A percentile compares a stretch with the other conserved stretches of the same genome.
Evolutionary conservation across 2,888 invertebrate species (phyloP).

Genomic region (Drosophila trichaetosa): DNA sequence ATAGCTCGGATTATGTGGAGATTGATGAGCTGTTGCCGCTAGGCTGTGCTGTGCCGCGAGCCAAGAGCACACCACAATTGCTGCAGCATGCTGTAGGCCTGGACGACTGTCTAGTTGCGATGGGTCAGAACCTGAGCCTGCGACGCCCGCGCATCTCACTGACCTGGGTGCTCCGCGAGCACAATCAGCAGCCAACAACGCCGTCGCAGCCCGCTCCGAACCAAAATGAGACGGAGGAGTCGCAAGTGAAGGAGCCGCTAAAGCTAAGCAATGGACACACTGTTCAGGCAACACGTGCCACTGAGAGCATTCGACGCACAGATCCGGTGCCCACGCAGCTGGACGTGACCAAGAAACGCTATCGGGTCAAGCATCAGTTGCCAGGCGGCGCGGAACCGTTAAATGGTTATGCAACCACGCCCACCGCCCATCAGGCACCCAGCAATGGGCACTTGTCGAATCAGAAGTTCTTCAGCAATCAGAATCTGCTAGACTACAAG

Average conservation of each 20-base stretch:
- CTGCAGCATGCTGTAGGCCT: slow-evolving; percentile 68
- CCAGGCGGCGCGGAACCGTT: slow-evolving; percentile 69
- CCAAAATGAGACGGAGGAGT: slow-evolving; percentile 86
- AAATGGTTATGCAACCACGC: slow-evolving; percentile 82
- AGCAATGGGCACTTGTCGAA: slow-evolving; percentile 75
- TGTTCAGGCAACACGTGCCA: background rate
- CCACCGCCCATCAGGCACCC: slow-evolving; percentile 80
- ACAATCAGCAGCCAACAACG: slow-evolving; percentile 84
- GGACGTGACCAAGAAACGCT: slow-evolving; percentile 76
- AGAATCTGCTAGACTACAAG: slow-evolving; percentile 83
- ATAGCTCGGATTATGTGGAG: slow-evolving; percentile 83
- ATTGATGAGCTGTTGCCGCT: slow-evolving; percentile 77
- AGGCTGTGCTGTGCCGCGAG: slow-evolving; percentile 46
- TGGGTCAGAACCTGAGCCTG: slow-evolving; percentile 87
- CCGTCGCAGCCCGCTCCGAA: slow-evolving; percentile 82
- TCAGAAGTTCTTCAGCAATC: slow-evolving; percentile 84
- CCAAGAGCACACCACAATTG: slow-evolving; percentile 74
- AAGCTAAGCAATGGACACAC: slow-evolving; percentile 22
- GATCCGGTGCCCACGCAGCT: slow-evolving; percentile 67
- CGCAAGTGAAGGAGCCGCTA: slow-evolving; percentile 30
- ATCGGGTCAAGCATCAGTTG: slow-evolving; percentile 70
- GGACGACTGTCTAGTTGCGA: slow-evolving; percentile 74
- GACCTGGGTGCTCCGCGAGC: slow-evolving; percentile 90
- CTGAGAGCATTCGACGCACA: slow-evolving; percentile 33
- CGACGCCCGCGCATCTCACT: slow-evolving; percentile 89